These are phyloP conservation scores for Amazonetta brasiliensis DNA, from an alignment of 2,797 vertebrate genomes.

Conservation along the genomic window DNA sequence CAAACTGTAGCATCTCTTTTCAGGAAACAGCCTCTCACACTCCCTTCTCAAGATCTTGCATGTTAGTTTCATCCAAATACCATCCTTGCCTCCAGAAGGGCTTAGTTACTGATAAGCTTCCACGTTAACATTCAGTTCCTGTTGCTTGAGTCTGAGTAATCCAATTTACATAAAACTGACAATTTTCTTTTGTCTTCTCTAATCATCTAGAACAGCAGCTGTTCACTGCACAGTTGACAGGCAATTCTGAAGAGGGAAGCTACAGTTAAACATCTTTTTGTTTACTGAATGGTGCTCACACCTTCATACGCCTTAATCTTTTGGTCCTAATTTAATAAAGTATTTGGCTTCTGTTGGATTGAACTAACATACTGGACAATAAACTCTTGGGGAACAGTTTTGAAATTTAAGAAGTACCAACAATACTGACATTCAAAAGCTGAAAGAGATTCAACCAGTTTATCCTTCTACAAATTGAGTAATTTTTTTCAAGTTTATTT, in stretches of 20 bases:
- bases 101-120: background rate
- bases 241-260: conserved; percentile 48
- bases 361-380: background rate
- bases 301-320: background rate
- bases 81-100: background rate
- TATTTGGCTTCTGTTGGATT: background rate
- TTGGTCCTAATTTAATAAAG: conserved; percentile 44
- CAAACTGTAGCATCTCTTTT: conserved; percentile 29
- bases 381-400: background rate
- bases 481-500: conserved; percentile 11
- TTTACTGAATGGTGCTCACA: background rate
- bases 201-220: background rate
- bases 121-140: background rate
- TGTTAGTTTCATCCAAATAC: background rate
- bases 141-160: conserved; percentile 11
- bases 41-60: background rate
- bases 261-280: background rate
- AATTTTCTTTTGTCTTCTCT: background rate
- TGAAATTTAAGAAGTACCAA: conserved; percentile 52
- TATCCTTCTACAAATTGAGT: background rate
- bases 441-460: conserved; percentile 31
- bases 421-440: conserved; percentile 27
- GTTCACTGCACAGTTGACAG: background rate
- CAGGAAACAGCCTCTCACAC: background rate
- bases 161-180: conserved; percentile 19